A percentile compares a stretch with the other conserved stretches of the same genome.
Conservation (phyloP, 2,113 vertebrate species). For the Lamprotornis superbus region DNA sequence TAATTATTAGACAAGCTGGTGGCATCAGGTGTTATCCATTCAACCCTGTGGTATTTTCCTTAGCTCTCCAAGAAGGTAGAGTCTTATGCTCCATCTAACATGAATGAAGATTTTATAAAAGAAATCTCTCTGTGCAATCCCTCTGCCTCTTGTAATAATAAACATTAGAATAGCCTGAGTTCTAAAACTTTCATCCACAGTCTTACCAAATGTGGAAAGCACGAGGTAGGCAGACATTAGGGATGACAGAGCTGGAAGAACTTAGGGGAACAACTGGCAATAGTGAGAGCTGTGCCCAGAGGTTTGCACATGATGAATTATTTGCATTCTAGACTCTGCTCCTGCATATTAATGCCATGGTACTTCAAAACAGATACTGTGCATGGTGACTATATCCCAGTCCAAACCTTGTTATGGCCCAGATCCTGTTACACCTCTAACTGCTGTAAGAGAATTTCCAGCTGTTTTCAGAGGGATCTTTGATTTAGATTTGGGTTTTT, state of each 20-base stretch:
- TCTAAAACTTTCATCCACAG: background rate
- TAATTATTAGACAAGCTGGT: background rate
- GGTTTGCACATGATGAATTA: background rate
- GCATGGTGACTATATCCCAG: background rate
- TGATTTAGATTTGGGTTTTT: background rate
- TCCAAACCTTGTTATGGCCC: background rate
- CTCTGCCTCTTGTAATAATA: background rate
- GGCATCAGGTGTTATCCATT: background rate
- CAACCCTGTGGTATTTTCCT: background rate
- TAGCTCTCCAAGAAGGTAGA: background rate
- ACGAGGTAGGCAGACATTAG: background rate
- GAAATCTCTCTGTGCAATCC: background rate
- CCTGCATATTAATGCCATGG: background rate
- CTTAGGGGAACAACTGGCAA: background rate
- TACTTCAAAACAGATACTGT: background rate
- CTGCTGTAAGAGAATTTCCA: background rate
- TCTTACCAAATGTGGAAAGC: background rate
- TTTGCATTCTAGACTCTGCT: background rate
- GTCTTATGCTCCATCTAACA: background rate
- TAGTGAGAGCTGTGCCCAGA: background rate
- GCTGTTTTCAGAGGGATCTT: background rate
- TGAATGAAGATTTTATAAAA: background rate
- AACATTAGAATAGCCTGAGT: background rate
- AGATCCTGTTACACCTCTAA: background rate
- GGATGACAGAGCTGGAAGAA: background rate